Evolutionary conservation across 2,888 invertebrate genomes (phyloP).

Genomic region (Nipponacmea schrenckii): DNA sequence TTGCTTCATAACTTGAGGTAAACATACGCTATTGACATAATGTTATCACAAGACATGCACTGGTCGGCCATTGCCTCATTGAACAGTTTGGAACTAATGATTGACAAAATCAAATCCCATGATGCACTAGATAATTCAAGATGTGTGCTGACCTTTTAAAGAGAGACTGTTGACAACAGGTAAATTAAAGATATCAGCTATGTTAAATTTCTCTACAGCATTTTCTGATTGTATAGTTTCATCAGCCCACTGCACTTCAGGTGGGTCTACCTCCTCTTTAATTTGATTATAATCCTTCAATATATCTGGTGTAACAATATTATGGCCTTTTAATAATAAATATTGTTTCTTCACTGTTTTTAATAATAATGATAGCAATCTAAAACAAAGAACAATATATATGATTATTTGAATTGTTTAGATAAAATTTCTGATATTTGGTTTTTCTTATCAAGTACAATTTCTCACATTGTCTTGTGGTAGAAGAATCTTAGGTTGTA

Average conservation of each 20-base stretch:
- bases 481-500: no score
- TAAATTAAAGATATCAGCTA: conserved; percentile 32
- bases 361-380: conserved; percentile 46
- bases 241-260: conserved; percentile 58
- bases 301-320: conserved; percentile 48
- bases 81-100: no score
- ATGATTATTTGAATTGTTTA: background rate
- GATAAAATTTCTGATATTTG: background rate
- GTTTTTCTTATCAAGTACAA: no score
- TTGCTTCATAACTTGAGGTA: no score
- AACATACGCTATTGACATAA: no score
- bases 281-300: conserved; percentile 40
- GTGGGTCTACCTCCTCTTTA: conserved; percentile 43
- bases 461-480: no score
- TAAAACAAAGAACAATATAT: conserved; percentile 25
- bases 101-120: no score
- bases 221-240: conserved; percentile 25
- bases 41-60: no score
- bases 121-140: no score
- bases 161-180: conserved; percentile 26
- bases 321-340: conserved; percentile 48
- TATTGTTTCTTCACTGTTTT: conserved; percentile 51
- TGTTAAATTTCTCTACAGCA: conserved; percentile 19
- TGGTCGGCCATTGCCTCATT: no score
- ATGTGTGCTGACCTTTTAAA: conserved; percentile 14